Conservation (phyloP, 2,888 invertebrate genomes). For the Heliconius ismenius region DNA sequence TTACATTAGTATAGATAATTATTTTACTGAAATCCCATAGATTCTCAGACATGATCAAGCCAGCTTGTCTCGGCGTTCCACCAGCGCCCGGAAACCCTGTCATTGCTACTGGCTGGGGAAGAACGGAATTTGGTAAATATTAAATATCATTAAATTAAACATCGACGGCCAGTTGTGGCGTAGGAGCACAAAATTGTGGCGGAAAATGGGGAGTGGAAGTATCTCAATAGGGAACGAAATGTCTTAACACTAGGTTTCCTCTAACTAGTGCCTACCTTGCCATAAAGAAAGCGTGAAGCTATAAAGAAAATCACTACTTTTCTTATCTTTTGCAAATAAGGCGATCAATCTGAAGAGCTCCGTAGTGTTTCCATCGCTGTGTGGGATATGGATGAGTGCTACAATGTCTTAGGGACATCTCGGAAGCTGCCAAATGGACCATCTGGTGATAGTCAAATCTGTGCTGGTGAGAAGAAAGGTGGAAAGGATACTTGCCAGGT, state of each 20-base stretch:
- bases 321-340: slow-evolving; percentile 51
- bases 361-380: slow-evolving; percentile 68
- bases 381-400: slow-evolving; percentile 64
- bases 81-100: slow-evolving; percentile 58
- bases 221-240: too few relatives aligned
- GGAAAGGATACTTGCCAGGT: slow-evolving; percentile 76
- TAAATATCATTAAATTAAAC: too few relatives aligned
- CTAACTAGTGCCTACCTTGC: too few relatives aligned
- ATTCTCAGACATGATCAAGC: slow-evolving; percentile 65
- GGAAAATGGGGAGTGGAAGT: too few relatives aligned
- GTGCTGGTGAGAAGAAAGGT: slow-evolving; percentile 64
- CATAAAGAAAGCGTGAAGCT: background rate
- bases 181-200: too few relatives aligned
- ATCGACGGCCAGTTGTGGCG: too few relatives aligned
- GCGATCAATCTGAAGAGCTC: slow-evolving; percentile 62
- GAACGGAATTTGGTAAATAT: slow-evolving; percentile 67
- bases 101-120: slow-evolving; percentile 74
- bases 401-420: slow-evolving; percentile 60
- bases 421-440: slow-evolving; percentile 67
- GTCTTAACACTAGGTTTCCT: too few relatives aligned
- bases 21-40: slow-evolving; percentile 47
- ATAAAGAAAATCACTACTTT: background rate
- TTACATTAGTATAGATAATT: background rate
- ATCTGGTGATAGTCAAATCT: slow-evolving; percentile 61
- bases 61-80: slow-evolving; percentile 69